Conservation (phyloP, 2,888 invertebrate species). For the Zaprionus obscuricornis region DNA sequence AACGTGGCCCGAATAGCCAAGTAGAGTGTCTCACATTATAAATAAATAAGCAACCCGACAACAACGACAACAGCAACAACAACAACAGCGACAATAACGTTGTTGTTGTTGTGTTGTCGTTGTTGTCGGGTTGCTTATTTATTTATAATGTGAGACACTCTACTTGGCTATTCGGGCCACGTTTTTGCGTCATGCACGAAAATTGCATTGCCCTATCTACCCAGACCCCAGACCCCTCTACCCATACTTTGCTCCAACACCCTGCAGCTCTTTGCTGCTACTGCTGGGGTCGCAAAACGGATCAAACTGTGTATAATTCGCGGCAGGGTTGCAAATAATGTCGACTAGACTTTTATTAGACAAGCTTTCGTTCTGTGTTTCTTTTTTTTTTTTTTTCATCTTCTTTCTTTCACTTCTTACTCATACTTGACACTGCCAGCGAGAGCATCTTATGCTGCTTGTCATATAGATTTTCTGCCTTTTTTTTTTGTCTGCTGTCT, state of each 20-base stretch:
- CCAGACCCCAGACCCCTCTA: background rate
- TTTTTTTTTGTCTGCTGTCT: constrained; percentile 31
- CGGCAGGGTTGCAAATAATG: constrained; percentile 74
- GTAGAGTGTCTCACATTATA: constrained; percentile 77
- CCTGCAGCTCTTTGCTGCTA: background rate
- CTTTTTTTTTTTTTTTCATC: too few relatives aligned
- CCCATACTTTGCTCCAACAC: background rate
- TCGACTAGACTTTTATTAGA: constrained; percentile 80
- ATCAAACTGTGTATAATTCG: constrained; percentile 78
- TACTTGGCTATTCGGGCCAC: constrained; percentile 74
- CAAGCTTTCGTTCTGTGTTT: constrained; percentile 57
- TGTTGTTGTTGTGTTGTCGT: constrained; percentile 21
- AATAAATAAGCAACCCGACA: constrained; percentile 70
- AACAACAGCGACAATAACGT: constrained; percentile 22
- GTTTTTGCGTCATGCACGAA: constrained; percentile 77
- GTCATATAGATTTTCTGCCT: too few relatives aligned
- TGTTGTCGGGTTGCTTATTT: constrained; percentile 67
- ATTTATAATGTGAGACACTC: constrained; percentile 77
- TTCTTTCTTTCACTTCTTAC: too few relatives aligned
- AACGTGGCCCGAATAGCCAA: constrained; percentile 75
- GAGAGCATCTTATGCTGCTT: constrained; percentile 39
- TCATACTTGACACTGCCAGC: too few relatives aligned
- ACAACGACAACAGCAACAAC: constrained; percentile 12
- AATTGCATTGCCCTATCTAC: constrained; percentile 71
- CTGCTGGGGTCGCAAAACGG: constrained; percentile 50